Conservation (phyloP, 2,888 invertebrate species). For the Pristionchus fissidentatus region DNA sequence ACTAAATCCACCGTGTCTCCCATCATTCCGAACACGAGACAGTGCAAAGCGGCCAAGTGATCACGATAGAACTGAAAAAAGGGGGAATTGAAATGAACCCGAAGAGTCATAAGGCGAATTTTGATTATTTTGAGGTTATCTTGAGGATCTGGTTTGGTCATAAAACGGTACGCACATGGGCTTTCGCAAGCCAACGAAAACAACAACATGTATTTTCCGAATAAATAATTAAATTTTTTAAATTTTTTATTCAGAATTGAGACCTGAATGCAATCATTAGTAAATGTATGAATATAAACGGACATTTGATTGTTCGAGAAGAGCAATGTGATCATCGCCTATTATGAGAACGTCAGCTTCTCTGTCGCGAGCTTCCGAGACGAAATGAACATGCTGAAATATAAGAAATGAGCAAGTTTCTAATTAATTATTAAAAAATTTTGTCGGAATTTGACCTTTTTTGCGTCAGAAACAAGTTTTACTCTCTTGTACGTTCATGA, state of each 20-base stretch:
- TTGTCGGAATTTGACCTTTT: not conserved
- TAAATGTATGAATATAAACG: not conserved
- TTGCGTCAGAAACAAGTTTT: not conserved
- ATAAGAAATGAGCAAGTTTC: not conserved
- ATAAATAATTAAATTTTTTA: not conserved
- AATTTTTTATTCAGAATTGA: not conserved
- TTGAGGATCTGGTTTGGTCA: too few species aligned
- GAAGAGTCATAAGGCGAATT: not conserved
- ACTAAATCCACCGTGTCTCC: slow-evolving; percentile 26
- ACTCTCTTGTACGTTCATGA: not conserved
- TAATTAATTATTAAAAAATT: not conserved
- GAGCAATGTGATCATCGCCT: slow-evolving; percentile 42
- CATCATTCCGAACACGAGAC: slow-evolving; percentile 44
- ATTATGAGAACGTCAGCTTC: slow-evolving; percentile 42
- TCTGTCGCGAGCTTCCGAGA: slow-evolving; percentile 36
- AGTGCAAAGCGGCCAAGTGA: slow-evolving; percentile 25
- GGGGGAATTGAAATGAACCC: not conserved
- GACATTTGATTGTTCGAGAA: slow-evolving; percentile 44
- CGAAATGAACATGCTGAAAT: slow-evolving; percentile 34
- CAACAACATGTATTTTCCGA: too few species aligned
- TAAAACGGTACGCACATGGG: too few species aligned
- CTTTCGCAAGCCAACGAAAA: too few species aligned
- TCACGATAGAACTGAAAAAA: slow-evolving; percentile 40
- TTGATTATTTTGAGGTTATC: not conserved
- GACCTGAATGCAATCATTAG: not conserved